Evolutionary conservation across 1,140 invertebrate species (phyloP).

Genomic region (Megalopta genalis): DNA sequence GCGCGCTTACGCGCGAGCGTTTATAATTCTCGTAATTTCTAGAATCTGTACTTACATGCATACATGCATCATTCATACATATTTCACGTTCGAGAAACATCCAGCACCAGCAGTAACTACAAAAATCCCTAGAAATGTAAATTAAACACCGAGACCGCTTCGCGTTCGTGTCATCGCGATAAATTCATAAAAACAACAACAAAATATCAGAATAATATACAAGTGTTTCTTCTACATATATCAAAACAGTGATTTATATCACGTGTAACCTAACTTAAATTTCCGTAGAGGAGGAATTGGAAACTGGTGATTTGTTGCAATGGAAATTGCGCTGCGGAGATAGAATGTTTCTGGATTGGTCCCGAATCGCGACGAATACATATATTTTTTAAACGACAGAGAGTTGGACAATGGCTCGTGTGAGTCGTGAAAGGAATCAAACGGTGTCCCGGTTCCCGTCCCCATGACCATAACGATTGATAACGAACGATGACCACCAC

Average conservation of each 20-base stretch:
- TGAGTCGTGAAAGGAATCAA: background rate
- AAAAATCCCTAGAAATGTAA: conserved; percentile 11
- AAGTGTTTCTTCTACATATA: background rate
- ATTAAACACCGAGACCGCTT: background rate
- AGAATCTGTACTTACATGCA: background rate
- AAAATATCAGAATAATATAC: background rate
- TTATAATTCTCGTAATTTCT: conserved; percentile 12
- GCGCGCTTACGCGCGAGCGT: background rate
- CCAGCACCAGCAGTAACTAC: conserved; percentile 1
- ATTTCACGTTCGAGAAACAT: background rate
- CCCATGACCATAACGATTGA: too few relatives aligned
- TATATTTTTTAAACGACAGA: background rate
- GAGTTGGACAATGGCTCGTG: background rate
- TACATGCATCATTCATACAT: too few relatives aligned
- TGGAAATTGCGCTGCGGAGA: background rate
- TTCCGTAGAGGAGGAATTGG: background rate
- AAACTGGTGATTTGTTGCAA: too few relatives aligned
- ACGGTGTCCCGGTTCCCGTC: too few relatives aligned
- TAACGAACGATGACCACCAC: too few relatives aligned
- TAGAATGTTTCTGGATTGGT: background rate
- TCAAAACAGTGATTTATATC: too few relatives aligned
- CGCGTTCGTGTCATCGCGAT: background rate
- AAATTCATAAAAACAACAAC: background rate
- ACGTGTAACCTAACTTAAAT: too few relatives aligned
- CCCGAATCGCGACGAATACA: background rate